Evolutionary conservation across 2,888 invertebrate genomes (phyloP).

Genomic region (Protula sp.): DNA sequence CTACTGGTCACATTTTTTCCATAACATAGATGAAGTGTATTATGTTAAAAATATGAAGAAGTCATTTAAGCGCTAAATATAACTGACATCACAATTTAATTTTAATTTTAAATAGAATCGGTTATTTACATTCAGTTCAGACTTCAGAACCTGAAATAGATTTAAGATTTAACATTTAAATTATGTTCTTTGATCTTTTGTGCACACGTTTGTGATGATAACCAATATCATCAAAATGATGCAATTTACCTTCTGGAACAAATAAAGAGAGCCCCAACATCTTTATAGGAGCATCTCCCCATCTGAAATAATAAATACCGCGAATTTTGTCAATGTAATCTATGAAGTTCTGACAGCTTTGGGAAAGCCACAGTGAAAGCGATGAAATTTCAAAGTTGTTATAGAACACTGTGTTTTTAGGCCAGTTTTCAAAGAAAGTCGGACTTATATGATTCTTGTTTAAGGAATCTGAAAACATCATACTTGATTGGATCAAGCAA

Average conservation of each 20-base stretch:
- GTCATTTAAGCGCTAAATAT: too few relatives aligned
- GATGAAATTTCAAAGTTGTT: constrained; percentile 27
- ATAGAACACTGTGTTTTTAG: constrained; percentile 14
- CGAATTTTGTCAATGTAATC: constrained; percentile 22
- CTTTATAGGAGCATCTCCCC: constrained; percentile 29
- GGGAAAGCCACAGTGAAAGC: constrained; percentile 17
- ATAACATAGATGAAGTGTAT: too few relatives aligned
- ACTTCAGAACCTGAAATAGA: too few relatives aligned
- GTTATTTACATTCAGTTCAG: too few relatives aligned
- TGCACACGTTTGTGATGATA: constrained; percentile 16
- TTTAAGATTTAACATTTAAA: too few relatives aligned
- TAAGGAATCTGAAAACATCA: constrained; percentile 24
- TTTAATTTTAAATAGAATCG: too few relatives aligned
- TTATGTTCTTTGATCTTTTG: too few relatives aligned
- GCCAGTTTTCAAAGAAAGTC: constrained; percentile 16
- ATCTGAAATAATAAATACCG: constrained; percentile 25
- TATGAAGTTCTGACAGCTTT: constrained; percentile 15
- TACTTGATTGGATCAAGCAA: constrained; percentile 14
- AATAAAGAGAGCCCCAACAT: constrained; percentile 21
- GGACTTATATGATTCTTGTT: constrained; percentile 6
- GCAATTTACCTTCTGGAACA: constrained; percentile 9
- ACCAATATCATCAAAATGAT: constrained; percentile 17
- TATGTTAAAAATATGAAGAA: too few relatives aligned
- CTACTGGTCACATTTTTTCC: too few relatives aligned
- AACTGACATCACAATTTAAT: too few relatives aligned